A percentile compares a stretch with the other conserved stretches of the same genome.
Conservation (phyloP, 2,888 invertebrate genomes). For the Tanytarsus gracilentus region DNA sequence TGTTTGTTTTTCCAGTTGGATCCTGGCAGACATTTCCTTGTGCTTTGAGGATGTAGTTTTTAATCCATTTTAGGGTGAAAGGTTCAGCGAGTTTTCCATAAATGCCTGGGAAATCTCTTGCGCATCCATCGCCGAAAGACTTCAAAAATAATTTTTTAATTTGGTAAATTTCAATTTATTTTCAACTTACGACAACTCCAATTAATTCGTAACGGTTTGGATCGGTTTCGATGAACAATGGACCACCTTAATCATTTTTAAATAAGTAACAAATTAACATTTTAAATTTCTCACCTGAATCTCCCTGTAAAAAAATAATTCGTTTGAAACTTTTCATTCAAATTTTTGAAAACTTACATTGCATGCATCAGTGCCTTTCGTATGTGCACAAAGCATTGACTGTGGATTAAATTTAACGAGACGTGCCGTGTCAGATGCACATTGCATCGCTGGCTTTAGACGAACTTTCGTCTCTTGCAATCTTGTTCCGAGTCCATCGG, state of each 20-base stretch:
- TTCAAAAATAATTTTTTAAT: background rate
- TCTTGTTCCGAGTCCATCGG: background rate
- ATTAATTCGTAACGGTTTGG: constrained; percentile 13
- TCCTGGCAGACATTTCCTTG: background rate
- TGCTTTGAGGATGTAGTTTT: background rate
- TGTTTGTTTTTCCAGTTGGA: background rate
- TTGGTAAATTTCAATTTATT: background rate
- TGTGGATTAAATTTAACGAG: constrained; percentile 45
- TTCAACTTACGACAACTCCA: background rate
- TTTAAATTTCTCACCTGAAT: background rate
- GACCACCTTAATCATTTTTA: background rate
- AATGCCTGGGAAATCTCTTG: constrained; percentile 19
- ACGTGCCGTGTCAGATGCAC: constrained; percentile 37
- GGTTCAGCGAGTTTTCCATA: background rate
- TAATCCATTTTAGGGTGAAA: constrained; percentile 10
- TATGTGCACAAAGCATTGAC: constrained; percentile 55
- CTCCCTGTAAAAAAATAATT: constrained; percentile 5
- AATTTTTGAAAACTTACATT: constrained; percentile 44
- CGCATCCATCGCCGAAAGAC: constrained; percentile 25
- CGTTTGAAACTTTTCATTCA: background rate
- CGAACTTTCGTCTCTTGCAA: constrained; percentile 8
- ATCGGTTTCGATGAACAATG: constrained; percentile 19
- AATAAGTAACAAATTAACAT: background rate
- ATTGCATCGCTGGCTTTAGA: background rate
- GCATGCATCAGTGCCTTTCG: constrained; percentile 53